Evolutionary conservation across 2,113 vertebrate species (phyloP).

Genomic region (Larimichthys crocea): DNA sequence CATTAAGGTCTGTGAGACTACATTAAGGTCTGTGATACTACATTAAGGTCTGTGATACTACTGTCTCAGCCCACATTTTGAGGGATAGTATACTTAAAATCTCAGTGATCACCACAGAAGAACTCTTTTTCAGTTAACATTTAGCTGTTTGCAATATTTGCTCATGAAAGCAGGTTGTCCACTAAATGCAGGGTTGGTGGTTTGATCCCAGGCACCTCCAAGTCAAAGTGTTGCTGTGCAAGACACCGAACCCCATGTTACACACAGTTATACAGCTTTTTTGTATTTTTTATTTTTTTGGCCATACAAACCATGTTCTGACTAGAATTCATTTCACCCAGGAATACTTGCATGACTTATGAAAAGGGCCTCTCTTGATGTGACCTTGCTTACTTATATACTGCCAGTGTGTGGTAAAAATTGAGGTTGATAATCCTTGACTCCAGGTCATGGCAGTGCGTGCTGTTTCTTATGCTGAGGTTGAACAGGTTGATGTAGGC

Average conservation of each 20-base stretch:
- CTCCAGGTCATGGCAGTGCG: constrained; percentile 86
- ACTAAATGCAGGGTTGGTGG: no score
- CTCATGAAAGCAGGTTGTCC: neutral
- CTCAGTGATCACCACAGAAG: neutral
- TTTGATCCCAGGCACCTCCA: neutral
- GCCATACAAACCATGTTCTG: no score
- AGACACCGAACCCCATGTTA: neutral
- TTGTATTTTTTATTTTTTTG: no score
- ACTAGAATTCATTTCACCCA: no score
- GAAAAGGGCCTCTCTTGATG: neutral
- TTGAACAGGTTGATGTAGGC: constrained; percentile 90
- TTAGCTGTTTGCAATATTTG: neutral
- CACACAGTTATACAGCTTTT: no score
- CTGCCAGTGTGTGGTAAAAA: constrained; percentile 89
- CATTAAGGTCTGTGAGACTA: no score
- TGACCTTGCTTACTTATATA: constrained; percentile 83
- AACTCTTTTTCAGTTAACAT: neutral
- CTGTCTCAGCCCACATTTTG: neutral
- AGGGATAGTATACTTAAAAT: neutral
- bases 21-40: no score
- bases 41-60: no score
- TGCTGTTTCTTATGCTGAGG: constrained; percentile 90
- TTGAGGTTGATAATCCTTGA: constrained; percentile 89
- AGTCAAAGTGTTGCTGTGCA: neutral
- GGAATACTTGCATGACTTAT: neutral